phyloP scores from a whole-genome alignment of 2,888 invertebrate genomes.

The Agonopterix subpropinquella region DNA sequence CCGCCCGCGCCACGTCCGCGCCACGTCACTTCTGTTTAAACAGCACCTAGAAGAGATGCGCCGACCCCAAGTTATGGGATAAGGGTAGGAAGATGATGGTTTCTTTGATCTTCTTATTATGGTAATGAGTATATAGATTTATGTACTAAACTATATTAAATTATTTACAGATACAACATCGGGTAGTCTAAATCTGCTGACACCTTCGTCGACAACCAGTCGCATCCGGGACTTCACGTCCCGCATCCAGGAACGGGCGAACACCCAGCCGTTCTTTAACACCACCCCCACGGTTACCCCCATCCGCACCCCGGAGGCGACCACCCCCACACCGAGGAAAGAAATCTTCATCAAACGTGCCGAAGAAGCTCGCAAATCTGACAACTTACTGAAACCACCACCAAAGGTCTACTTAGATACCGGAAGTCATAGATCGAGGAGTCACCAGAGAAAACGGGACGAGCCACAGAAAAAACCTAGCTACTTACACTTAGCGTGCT shows the following conservation, averaged over 20 bases:
- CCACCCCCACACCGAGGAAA: conserved; percentile 43
- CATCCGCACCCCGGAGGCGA: conserved; percentile 38
- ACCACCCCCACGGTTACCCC: conserved; percentile 47
- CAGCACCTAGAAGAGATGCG: no score
- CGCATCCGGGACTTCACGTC: conserved; percentile 75
- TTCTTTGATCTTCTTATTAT: no score
- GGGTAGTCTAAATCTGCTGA: conserved; percentile 77
- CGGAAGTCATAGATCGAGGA: conserved; percentile 53
- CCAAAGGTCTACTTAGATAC: conserved; percentile 56
- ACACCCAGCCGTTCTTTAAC: conserved; percentile 31
- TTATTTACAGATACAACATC: conserved; percentile 74
- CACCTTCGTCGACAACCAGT: conserved; percentile 77
- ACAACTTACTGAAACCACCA: conserved; percentile 47
- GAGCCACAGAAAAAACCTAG: conserved; percentile 84
- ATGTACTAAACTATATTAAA: no score
- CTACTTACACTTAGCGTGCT: conserved; percentile 91
- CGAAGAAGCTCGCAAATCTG: conserved; percentile 7
- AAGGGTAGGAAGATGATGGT: no score
- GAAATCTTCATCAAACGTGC: conserved; percentile 18
- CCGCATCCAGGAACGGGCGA: conserved; percentile 73
- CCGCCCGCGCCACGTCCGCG: no score
- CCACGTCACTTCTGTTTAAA: no score
- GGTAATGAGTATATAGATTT: no score
- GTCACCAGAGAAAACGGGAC: conserved; percentile 57
- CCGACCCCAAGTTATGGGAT: no score